Base-by-base conservation (phyloP, 2,797 vertebrate genomes). In the Clarias fuscus region DNA sequence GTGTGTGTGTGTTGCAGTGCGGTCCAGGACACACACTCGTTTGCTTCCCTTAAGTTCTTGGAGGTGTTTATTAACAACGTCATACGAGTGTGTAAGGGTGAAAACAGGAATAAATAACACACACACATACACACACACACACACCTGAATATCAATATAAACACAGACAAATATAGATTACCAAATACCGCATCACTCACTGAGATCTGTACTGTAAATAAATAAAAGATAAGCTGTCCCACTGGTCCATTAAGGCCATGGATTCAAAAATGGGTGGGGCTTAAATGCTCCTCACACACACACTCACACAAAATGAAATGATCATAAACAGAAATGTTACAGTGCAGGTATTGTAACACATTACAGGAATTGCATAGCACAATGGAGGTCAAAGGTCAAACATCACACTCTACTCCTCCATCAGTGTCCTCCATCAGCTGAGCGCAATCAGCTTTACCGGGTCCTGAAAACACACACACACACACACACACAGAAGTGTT, bases 401-500 rank as follows among this genome's bases (percentile, higher is more conserved):
- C 64, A 65, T 65, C 64, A 65, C 10, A 1, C 62, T 24, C 93
- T 86, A 95, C 88, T 95, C 95, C 87, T 99, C 98, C 90, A 99
- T 95, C 83, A 96, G 99, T 99, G 90, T 99, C 98, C 93, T 99
- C 98, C 92, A 97, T 94, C 82, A 99, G 96, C 91, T 98, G 97
- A 84, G 96, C 92, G 4, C 95, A 98, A 83, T 99, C 98, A 0
- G 95, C 92, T 99, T 98, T 71, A 97, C 93, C 0, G 98, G 98
- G 92, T 99, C 98, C 98, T 99, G 89, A 89, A 65, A n/a, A 65
- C n/a, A 15, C 30, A 30, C 30, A 30, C 30, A 30, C 30, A 30
- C n/a, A 15, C 27, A 30, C 65, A 65, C 65, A 68, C 27, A 33
- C 67, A 68, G 4, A 68, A 30, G 65, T 68, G 27, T 68, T 33